phyloP scores from a whole-genome alignment of 1,140 invertebrate species.

The Drosophila santomea region DNA sequence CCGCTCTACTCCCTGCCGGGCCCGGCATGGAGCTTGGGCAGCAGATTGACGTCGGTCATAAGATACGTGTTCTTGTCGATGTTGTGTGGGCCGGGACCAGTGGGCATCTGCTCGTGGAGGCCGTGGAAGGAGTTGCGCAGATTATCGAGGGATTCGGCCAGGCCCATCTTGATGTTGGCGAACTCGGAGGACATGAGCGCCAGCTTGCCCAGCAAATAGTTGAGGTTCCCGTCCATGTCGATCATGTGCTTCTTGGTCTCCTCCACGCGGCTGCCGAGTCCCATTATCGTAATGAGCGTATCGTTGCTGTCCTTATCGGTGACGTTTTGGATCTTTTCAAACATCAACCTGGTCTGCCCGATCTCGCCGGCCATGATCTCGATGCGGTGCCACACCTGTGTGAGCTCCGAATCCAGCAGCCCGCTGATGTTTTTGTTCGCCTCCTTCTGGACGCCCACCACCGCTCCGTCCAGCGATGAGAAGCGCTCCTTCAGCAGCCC shows the following conservation, averaged over 20 bases:
- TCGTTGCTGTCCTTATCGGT: constrained; percentile 93
- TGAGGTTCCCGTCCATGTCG: constrained; percentile 93
- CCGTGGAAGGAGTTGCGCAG: constrained; percentile 89
- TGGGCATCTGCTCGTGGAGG: constrained; percentile 87
- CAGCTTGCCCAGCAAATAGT: constrained; percentile 92
- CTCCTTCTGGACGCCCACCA: constrained; percentile 90
- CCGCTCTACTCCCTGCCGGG: constrained; percentile 33
- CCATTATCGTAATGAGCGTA: constrained; percentile 92
- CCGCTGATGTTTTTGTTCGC: constrained; percentile 90
- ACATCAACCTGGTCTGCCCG: constrained; percentile 89
- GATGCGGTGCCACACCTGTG: constrained; percentile 94
- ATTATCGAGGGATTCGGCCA: constrained; percentile 90
- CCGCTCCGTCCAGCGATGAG: constrained; percentile 88
- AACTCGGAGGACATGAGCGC: constrained; percentile 94
- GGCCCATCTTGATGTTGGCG: constrained; percentile 91
- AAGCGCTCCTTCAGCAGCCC: constrained; percentile 89
- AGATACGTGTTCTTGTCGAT: constrained; percentile 65
- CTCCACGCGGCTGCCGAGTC: constrained; percentile 91
- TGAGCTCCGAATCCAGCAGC: constrained; percentile 93
- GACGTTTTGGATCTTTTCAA: constrained; percentile 91
- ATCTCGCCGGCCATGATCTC: constrained; percentile 95
- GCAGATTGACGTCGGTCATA: constrained; percentile 65
- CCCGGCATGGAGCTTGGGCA: constrained; percentile 60
- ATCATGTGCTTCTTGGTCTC: constrained; percentile 91
- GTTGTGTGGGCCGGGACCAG: constrained; percentile 53